Percentiles rank a stretch among this genome's conserved stretches.
Conservation (phyloP, 2,113 vertebrate genomes). For the Phaethornis superciliosus region DNA sequence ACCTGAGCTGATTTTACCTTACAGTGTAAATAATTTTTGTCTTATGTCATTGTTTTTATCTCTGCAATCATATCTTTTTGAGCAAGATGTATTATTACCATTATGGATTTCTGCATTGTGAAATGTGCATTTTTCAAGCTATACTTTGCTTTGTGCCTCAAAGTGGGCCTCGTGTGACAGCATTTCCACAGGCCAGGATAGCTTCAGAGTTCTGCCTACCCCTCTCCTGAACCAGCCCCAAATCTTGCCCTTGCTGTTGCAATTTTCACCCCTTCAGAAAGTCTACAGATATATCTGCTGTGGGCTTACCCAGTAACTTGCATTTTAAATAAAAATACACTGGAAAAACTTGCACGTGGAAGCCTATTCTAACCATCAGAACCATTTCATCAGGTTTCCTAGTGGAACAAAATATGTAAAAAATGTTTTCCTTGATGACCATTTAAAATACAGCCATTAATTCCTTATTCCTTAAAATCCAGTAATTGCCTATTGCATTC, state of each 20-base stretch:
- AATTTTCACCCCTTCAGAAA: neutral
- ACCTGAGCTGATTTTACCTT: neutral
- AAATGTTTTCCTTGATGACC: neutral
- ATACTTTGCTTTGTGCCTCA: neutral
- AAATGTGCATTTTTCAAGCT: constrained; percentile 11
- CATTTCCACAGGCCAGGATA: neutral
- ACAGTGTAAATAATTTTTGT: neutral
- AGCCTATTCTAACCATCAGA: neutral
- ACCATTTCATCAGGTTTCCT: neutral
- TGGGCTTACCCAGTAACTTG: neutral
- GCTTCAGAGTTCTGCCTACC: neutral
- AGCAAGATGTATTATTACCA: neutral
- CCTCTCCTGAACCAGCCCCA: neutral
- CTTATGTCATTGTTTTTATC: neutral
- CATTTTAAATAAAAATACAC: neutral
- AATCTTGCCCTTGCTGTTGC: neutral
- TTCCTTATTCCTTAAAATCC: neutral
- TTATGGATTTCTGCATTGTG: neutral
- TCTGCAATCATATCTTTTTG: neutral
- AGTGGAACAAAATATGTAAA: neutral
- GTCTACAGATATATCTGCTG: neutral
- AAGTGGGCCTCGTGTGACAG: neutral
- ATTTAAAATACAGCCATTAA: neutral
- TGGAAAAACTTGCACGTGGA: neutral
- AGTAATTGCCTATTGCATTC: neutral